Base-by-base conservation (phyloP, 2,113 vertebrate genomes). In the Garra rufa region DNA sequence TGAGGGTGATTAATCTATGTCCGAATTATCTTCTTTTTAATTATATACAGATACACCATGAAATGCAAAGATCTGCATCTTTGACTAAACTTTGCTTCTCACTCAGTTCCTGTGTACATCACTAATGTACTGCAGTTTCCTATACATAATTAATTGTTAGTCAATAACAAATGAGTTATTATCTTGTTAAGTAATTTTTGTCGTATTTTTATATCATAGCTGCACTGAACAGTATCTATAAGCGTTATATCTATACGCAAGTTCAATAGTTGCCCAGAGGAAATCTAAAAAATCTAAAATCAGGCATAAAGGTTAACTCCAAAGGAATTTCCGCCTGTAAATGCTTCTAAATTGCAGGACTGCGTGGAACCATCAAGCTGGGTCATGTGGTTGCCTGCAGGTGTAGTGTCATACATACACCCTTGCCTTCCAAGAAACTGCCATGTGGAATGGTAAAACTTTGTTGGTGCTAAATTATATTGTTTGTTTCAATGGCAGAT, bases 301-400 rank as follows among this genome's bases (percentile, higher is more conserved):
- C 28, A 6, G 48, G 8, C 48, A 52, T 55, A 55, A 57, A 57
- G 34, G 28, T n/a, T 10, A 15, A 38, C 50, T 77, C 19, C 75
- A 24, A 57, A 77, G 30, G 50, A 77, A 77, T 76, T 38, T 76
- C 48, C 1, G 11, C 30, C 24, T 41, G 19, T 76, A 76, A 76
- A 76, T 50, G 14, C 46, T 19, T 34, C 21, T 77, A 9, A 26
- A 43, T 59, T 78, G 55, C 50, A 14, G 28, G 7, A 8, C 26
- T 21, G 38, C 30, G 44, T 28, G 38, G 21, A 59, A 79, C 38
- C 38, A 19, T 26, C n/a, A 63, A 41, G 55, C 21, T 44, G n/a
- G 34, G 34, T 61, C 38, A 44, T 59, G 50, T 7, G 11, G 21
- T 63, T 43, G 50, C 48, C 52, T 77, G 30, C 28, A 59, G 30